phyloP scores from a whole-genome alignment of 1,140 invertebrate species.

The Lepidurus arcticus region DNA sequence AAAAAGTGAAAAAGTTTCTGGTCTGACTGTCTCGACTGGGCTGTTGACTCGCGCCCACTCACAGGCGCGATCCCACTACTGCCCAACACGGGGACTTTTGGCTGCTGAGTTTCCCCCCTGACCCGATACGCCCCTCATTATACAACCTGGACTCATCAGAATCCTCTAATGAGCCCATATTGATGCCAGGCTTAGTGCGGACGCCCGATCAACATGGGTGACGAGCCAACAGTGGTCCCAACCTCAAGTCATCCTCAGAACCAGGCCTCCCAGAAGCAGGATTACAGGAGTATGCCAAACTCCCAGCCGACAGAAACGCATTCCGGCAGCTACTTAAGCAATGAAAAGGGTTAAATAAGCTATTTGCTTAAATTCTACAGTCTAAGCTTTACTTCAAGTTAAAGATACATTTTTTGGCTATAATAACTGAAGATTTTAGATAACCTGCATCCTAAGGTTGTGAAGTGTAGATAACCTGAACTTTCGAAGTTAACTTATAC shows the following conservation, averaged over 20 bases:
- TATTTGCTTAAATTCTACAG: too few species aligned
- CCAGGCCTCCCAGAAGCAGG: conserved; percentile 73
- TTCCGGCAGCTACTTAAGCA: not conserved
- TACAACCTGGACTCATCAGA: conserved; percentile 56
- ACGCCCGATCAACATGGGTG: conserved; percentile 38
- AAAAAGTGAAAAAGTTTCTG: not conserved
- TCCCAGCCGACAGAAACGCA: conserved; percentile 48
- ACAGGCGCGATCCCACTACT: conserved; percentile 95
- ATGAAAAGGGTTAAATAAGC: not conserved
- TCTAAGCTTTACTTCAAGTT: too few species aligned
- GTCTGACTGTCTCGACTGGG: not conserved
- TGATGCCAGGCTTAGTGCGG: conserved; percentile 72
- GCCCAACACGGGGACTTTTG: conserved; percentile 91
- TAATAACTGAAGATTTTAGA: too few species aligned
- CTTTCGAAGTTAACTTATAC: not conserved
- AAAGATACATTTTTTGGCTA: too few species aligned
- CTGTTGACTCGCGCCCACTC: conserved; percentile 60
- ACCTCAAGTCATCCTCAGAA: conserved; percentile 74
- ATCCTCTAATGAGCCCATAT: conserved; percentile 81
- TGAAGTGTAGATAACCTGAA: not conserved
- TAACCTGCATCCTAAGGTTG: not conserved
- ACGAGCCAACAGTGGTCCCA: conserved; percentile 36
- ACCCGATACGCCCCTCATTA: conserved; percentile 90
- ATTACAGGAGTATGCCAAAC: conserved; percentile 85
- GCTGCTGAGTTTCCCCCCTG: conserved; percentile 94